Evolutionary conservation across 2,113 vertebrate species (phyloP), one percentile per base, ranked within the genome.

Genomic region (Eclectus roratus): DNA sequence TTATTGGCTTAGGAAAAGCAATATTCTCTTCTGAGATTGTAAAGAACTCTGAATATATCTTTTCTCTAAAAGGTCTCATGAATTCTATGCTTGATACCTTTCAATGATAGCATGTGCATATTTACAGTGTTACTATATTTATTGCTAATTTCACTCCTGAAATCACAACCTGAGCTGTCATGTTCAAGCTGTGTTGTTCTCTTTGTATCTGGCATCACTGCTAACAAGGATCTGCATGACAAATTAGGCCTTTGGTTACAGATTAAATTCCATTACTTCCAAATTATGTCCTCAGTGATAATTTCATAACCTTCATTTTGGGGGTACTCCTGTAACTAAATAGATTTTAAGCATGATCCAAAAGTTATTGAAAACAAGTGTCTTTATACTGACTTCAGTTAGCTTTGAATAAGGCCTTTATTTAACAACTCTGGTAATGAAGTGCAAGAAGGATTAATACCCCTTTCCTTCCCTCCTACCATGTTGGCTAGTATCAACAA

Each of bases 201-300:
- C 39, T 84, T 81, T 91, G 47, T 81, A 47, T 86, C 69, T 86
- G 35, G 79, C 80, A 65, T 79, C 37, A 17, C 39, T 89, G 66
- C 18, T 93, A 94, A 92, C 89, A 92, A 88, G 61, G 47, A 89
- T 94, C 93, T 91, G 25, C 65, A 79, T 89, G 65, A 43, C 65
- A 94, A 91, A 94, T 92, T 87, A 93, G 21, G 21, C 47, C 65
- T n/a, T 79, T 65, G 44, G 77, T 79, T 81, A 69, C 47, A 87
- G 77, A 60, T 89, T 41, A 86, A 94, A 92, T 93, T 84, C 80
- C 24, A 68, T 95, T 87, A 89, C 37, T 60, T 74, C 86, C 1
- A 0, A 50, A 52, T 94, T 92, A 65, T 39, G 27, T 66, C 47
- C 31, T 92, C 52, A 69, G 24, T 61, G 44, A 92, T 87, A 69